Base-by-base conservation (phyloP, 2,113 vertebrate genomes). In the Glaucomys volans region DNA sequence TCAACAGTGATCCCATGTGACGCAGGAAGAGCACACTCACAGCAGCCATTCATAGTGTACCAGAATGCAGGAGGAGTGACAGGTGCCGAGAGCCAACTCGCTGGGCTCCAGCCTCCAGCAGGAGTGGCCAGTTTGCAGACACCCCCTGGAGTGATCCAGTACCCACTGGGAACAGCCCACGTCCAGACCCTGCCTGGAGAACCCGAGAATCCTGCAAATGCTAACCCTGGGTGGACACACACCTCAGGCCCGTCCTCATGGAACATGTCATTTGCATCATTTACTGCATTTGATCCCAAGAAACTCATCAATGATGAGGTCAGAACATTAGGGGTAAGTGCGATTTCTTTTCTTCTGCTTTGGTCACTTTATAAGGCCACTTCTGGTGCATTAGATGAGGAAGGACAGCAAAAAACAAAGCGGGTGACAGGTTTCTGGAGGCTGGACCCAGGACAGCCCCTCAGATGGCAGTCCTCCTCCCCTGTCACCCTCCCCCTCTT, bases 291-390 rank as follows among this genome's bases (percentile, higher is more conserved):
- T 32, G 9, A 97, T 67, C 67, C 81, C 75, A 90, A 83, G 69
- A 87, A 90, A 87, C 91, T 96, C 81, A 37, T 95, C 13, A 83
- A 83, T 26, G 26, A 96, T 7, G 93, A 97, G 17, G 28, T 76
- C 93, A 95, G 37, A 35, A 93, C 89, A 10, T 42, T 95, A 6
- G 90, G 93, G 81, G 90, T 96, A 12, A 97, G 92, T 90, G 14
- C 44, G 42, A 6, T 28, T 2, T 62, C 83, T 72, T 59, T 64
- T 77, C 81, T 93, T 26, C 37, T 4, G 11, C 81, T 42, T 90
- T 87, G 18, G 40, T n/a, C 50, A 47, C 71, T 50, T 74, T 30
- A 17, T 85, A 92, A 95, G 50, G 50, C 62, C 30, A n/a, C 10
- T 4, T 44, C 5, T 52, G 5, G 1, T 24, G 10, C 30, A 32